Conservation (phyloP, 2,113 vertebrate species). For the Glareola pratincola region DNA sequence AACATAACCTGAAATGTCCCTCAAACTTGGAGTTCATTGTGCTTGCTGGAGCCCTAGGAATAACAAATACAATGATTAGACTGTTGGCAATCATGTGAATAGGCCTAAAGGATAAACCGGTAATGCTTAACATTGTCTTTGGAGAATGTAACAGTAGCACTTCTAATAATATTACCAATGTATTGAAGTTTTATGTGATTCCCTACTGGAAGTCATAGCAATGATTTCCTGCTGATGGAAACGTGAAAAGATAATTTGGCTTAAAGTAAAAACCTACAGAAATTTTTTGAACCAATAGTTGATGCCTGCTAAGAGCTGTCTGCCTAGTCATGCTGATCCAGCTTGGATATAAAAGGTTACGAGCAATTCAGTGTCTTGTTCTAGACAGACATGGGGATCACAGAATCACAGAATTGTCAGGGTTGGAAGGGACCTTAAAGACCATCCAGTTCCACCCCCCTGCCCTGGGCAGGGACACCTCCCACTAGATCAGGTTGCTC, state of each 20-base stretch:
- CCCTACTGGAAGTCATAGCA: background rate
- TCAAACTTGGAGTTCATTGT: background rate
- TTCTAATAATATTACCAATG: background rate
- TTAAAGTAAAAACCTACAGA: background rate
- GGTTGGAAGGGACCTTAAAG: too few species aligned
- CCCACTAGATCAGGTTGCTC: too few species aligned
- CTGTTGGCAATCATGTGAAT: background rate
- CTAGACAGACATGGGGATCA: background rate
- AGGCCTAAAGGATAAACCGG: background rate
- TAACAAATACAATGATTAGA: background rate
- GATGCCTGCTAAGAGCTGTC: background rate
- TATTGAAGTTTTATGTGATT: background rate
- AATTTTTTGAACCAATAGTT: background rate
- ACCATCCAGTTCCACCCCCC: too few species aligned
- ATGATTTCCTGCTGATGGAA: background rate
- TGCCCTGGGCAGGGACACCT: too few species aligned
- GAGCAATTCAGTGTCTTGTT: background rate
- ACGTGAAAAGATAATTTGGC: background rate
- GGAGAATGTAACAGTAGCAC: background rate
- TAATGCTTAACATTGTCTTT: background rate
- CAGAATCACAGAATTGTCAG: too few species aligned
- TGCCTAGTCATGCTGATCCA: background rate
- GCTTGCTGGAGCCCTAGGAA: background rate
- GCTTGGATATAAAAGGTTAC: background rate
- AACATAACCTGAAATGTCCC: background rate